Evolutionary conservation across 1,140 invertebrate species (phyloP).

Genomic region (Bathynomus jamesi): DNA sequence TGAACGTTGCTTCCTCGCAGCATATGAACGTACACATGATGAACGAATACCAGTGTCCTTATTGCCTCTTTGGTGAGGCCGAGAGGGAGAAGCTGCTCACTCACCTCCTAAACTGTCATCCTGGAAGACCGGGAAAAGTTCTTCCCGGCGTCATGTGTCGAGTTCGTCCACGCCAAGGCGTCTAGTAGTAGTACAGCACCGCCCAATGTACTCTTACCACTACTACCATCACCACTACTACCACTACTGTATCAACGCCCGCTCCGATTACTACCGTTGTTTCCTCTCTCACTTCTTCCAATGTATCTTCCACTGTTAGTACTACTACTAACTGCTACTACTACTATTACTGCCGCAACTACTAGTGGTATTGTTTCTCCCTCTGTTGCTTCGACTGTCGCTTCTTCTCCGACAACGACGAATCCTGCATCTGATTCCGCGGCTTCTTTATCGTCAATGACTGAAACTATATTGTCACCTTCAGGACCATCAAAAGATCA

Average conservation of each 20-base stretch:
- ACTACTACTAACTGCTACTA: background rate
- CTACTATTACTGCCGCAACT: background rate
- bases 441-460: background rate
- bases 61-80: conserved; percentile 47
- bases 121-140: conserved; percentile 44
- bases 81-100: conserved; percentile 43
- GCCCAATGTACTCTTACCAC: background rate
- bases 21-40: conserved; percentile 46
- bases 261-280: background rate
- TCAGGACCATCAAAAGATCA: background rate
- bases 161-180: conserved; percentile 1
- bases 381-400: background rate
- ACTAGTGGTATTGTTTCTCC: background rate
- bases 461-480: background rate
- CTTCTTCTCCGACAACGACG: background rate
- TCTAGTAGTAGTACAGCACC: conserved; percentile 19
- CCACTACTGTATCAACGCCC: background rate
- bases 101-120: conserved; percentile 47
- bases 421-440: background rate
- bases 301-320: background rate
- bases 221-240: background rate
- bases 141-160: conserved; percentile 41
- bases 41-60: conserved; percentile 49
- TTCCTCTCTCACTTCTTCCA: background rate
- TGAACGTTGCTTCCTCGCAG: conserved; percentile 10